phyloP scores from a whole-genome alignment of 2,113 vertebrate genomes.

The Hassar affinis region DNA sequence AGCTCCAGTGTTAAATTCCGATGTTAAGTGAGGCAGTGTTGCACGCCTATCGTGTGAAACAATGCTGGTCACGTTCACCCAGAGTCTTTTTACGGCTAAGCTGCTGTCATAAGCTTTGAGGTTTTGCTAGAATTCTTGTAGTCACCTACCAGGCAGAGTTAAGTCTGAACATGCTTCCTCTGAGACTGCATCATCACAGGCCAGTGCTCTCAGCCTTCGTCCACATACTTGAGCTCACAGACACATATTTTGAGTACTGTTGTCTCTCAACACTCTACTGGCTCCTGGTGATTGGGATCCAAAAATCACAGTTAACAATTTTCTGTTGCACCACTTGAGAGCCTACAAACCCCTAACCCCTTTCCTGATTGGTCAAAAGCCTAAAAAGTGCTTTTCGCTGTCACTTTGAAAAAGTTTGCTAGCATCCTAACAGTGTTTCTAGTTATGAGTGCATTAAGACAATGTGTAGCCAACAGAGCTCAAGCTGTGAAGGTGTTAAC shows the following conservation, averaged over 20 bases:
- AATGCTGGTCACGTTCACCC: no score
- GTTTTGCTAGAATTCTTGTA: no score
- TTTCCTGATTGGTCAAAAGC: background rate
- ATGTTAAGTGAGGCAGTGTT: no score
- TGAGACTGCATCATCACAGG: no score
- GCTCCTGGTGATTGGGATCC: background rate
- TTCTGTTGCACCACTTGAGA: background rate
- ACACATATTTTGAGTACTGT: background rate
- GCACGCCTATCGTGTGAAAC: no score
- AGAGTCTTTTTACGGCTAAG: no score
- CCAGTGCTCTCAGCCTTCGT: no score
- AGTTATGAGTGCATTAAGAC: background rate
- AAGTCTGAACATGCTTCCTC: no score
- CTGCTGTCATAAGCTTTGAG: no score
- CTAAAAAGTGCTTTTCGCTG: no score
- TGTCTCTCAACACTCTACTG: background rate
- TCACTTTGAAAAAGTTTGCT: background rate
- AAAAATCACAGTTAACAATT: background rate
- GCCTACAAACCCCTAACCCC: background rate
- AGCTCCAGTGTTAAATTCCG: no score
- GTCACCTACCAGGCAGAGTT: no score
- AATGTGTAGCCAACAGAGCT: background rate
- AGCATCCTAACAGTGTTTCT: background rate
- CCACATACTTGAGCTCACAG: background rate
- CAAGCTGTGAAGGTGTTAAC: background rate